Evolutionary conservation across 2,113 vertebrate species (phyloP), one percentile per base, ranked within the genome.

Genomic region (Pao palembangensis): DNA sequence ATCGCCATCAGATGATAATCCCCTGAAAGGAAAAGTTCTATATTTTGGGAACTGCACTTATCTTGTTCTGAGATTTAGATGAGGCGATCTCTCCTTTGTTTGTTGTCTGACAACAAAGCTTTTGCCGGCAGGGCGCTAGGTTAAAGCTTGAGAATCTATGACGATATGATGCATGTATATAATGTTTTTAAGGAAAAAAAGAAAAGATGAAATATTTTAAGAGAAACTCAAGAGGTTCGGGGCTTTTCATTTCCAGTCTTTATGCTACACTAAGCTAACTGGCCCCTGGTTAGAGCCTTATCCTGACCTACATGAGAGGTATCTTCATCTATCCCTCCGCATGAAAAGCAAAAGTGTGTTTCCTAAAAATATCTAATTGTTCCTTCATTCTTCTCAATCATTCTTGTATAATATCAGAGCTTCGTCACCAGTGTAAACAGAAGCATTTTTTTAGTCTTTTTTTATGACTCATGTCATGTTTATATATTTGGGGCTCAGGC

Each of bases 331-430:
- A 4, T 7, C 2, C 48, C 50, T 50, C 14, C 3, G 7, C 61
- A 38, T 60, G 16, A 56, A 20, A 53, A 28, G 1, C 0, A 58
- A 66, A 52, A 49, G 25, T 2, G 0, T 15, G 1, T 60, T 64
- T 51, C 23, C 53, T 43, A 49, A 55, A 75, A 75, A 60, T n/a
- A 6, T 51, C 3, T 5, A 69, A 50, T 17, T 13, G 10, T 42
- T 59, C 55, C 38, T 34, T 49, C 25, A 48, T 42, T 51, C 20
- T 38, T 51, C 28, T 55, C 16, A 57, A 1, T 38, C 34, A 12
- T 48, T 48, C 67, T 68, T 72, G 61, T 81, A 75, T 78, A 28
- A 73, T 79, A 67, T 75, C 67, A 57, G 61, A 67, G 66, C 67
- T 75, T 51, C 23, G 69, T 65, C 76, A 78, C 66, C 54, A 52